Evolutionary conservation across 2,888 invertebrate species (phyloP).

Genomic region (Prosapia bicincta): DNA sequence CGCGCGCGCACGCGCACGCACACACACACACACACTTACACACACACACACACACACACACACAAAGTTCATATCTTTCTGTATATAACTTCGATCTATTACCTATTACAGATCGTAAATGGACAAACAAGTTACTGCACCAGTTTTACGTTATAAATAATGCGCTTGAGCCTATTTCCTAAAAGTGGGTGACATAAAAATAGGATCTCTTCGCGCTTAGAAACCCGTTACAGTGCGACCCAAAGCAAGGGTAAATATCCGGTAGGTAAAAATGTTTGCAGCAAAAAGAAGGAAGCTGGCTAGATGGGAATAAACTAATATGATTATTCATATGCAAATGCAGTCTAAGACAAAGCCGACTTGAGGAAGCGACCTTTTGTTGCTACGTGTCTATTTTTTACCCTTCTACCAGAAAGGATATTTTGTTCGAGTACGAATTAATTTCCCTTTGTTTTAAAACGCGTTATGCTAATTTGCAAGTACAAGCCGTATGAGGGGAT

Average conservation of each 20-base stretch:
- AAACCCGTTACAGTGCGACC: neutral
- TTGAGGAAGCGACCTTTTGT: constrained; percentile 25
- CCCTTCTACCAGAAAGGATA: constrained; percentile 27
- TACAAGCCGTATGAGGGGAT: neutral
- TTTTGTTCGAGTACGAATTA: constrained; percentile 31
- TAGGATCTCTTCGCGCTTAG: no score
- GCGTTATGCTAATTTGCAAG: constrained; percentile 30
- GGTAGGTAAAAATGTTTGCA: constrained; percentile 2
- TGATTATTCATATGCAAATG: constrained; percentile 29
- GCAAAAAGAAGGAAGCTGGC: constrained; percentile 21
- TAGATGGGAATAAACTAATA: constrained; percentile 28
- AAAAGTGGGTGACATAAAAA: no score
- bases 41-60: no score
- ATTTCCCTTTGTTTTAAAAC: constrained; percentile 32
- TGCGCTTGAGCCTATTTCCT: no score
- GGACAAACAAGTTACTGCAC: no score
- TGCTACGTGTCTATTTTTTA: constrained; percentile 21
- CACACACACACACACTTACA: no score
- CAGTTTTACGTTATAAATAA: no score
- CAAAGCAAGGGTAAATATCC: neutral
- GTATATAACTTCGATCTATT: no score
- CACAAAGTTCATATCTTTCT: no score
- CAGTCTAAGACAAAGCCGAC: constrained; percentile 23
- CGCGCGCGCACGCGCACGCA: no score
- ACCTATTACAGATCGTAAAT: no score